Conservation (phyloP, 2,888 invertebrate species). For the Allophyes oxyacanthae region DNA sequence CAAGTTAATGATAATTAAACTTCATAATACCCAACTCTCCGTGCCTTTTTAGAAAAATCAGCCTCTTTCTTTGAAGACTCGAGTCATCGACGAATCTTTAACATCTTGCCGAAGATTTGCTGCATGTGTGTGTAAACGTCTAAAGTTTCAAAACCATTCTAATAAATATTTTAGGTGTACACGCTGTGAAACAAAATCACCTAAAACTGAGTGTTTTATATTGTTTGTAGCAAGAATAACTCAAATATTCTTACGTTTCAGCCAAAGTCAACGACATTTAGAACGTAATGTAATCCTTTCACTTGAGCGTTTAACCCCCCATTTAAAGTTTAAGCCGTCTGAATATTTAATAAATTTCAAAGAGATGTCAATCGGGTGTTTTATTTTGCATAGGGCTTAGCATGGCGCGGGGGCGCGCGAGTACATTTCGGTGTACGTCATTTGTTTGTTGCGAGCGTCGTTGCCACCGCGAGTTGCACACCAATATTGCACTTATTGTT, state of each 20-base stretch:
- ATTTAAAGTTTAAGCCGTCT: constrained; percentile 84
- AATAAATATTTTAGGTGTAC: too few species aligned
- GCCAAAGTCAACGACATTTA: constrained; percentile 42
- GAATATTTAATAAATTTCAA: constrained; percentile 89
- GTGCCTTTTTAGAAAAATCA: too few species aligned
- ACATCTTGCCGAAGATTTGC: too few species aligned
- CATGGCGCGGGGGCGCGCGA: constrained; percentile 74
- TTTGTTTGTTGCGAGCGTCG: constrained; percentile 81
- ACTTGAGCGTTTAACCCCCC: constrained; percentile 85
- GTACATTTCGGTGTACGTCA: constrained; percentile 88
- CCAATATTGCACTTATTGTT: constrained; percentile 80
- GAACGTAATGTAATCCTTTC: constrained; percentile 79
- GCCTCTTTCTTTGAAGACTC: too few species aligned
- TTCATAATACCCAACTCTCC: neutral
- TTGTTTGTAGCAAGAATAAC: constrained; percentile 8
- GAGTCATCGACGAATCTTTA: too few species aligned
- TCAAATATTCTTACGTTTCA: constrained; percentile 21
- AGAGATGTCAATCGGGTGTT: constrained; percentile 88
- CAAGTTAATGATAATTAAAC: neutral
- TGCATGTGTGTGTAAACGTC: too few species aligned
- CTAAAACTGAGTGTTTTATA: neutral
- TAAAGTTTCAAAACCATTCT: too few species aligned
- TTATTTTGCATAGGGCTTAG: constrained; percentile 89
- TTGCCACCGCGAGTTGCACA: constrained; percentile 52
- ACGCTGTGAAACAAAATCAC: neutral